Conservation (phyloP, 2,888 invertebrate genomes). For the Caenorhabditis plicata region DNA sequence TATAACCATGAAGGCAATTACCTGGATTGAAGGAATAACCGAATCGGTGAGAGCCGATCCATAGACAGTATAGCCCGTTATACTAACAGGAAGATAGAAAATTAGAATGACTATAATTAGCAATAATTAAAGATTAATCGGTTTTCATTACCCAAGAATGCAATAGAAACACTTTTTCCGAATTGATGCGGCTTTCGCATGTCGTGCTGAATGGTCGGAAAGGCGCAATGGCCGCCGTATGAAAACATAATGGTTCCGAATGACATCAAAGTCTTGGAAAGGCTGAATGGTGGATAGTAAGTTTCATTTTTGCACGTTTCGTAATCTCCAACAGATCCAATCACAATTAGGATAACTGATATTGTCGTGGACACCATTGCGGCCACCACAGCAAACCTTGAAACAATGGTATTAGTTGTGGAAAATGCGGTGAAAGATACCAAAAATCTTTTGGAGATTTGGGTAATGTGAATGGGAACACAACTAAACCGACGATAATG, state of each 20-base stretch:
- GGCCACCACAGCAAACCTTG: slow-evolving; percentile 50
- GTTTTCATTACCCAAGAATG: slow-evolving; percentile 55
- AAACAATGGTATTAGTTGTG: neutral
- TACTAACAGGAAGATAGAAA: slow-evolving; percentile 55
- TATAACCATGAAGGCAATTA: slow-evolving; percentile 1
- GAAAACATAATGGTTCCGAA: slow-evolving; percentile 63
- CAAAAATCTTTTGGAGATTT: slow-evolving; percentile 63
- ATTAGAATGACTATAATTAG: slow-evolving; percentile 44
- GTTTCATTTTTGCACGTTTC: slow-evolving; percentile 35
- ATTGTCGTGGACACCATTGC: slow-evolving; percentile 59
- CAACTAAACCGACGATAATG: slow-evolving; percentile 49
- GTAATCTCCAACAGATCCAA: slow-evolving; percentile 45
- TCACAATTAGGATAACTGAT: slow-evolving; percentile 51
- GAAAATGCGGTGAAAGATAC: slow-evolving; percentile 20
- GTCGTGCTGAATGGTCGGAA: slow-evolving; percentile 87
- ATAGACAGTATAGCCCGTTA: slow-evolving; percentile 51
- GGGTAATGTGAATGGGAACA: slow-evolving; percentile 60
- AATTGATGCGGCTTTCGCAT: slow-evolving; percentile 81
- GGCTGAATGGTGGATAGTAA: slow-evolving; percentile 42
- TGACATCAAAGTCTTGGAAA: slow-evolving; percentile 51
- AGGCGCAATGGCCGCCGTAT: slow-evolving; percentile 64
- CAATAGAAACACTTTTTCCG: slow-evolving; percentile 73
- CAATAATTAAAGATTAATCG: neutral
- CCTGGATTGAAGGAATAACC: slow-evolving; percentile 56
- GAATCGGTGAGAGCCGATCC: slow-evolving; percentile 55